A percentile compares a stretch with the other conserved stretches of the same genome.
These are phyloP conservation scores for Pollenia labialis DNA, from an alignment of 2,888 invertebrate species.

Conservation along the genomic window DNA sequence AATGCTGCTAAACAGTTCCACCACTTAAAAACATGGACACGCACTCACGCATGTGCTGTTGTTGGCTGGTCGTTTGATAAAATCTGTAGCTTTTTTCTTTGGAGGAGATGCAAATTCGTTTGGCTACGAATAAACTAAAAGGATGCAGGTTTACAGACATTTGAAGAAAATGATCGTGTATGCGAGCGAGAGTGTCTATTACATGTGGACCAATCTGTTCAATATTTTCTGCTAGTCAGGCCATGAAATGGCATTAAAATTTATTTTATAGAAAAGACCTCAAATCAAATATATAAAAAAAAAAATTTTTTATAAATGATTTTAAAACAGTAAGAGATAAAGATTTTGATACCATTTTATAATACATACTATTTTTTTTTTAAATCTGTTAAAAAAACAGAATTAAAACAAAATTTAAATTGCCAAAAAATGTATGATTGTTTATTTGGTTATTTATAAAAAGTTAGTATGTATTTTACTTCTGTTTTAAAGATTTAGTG, in stretches of 20 bases:
- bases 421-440: too few species aligned
- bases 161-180: neutral
- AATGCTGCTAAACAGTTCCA: constrained; percentile 64
- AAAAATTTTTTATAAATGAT: too few species aligned
- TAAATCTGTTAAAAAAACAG: too few species aligned
- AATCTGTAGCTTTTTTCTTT: constrained; percentile 12
- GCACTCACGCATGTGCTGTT: constrained; percentile 70
- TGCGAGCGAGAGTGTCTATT: neutral
- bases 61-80: neutral
- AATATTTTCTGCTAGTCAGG: neutral
- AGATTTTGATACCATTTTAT: too few species aligned
- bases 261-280: constrained; percentile 36
- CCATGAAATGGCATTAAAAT: constrained; percentile 23
- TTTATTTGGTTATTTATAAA: too few species aligned
- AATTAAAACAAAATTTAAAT: too few species aligned
- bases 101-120: constrained; percentile 62
- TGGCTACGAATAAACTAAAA: neutral
- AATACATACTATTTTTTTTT: too few species aligned
- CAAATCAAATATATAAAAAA: too few species aligned
- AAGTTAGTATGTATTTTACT: too few species aligned
- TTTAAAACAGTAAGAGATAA: too few species aligned
- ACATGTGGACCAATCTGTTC: neutral
- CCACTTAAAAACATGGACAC: constrained; percentile 64
- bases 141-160: neutral
- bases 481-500: neutral